phyloP scores from a whole-genome alignment of 2,113 vertebrate species.

The Anthoscopus minutus region DNA sequence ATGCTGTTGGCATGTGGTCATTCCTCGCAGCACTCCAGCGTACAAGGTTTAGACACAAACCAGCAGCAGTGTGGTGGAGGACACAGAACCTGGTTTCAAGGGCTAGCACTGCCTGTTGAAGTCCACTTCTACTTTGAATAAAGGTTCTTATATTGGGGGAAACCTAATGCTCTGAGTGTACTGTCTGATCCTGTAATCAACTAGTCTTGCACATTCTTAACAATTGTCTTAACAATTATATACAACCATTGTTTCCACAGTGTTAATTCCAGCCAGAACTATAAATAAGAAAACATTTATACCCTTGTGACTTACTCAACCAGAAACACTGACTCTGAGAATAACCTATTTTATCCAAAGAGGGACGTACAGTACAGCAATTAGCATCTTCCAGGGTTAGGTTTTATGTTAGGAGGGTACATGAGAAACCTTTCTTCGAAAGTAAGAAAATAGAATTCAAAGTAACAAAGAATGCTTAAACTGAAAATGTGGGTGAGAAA shows the following conservation, averaged over 20 bases:
- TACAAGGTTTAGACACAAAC: neutral
- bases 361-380: neutral
- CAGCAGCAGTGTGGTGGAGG: neutral
- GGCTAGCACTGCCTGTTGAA: neutral
- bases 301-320: neutral
- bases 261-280: neutral
- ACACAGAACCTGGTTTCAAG: neutral
- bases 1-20: neutral
- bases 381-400: neutral
- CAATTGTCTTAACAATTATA: neutral
- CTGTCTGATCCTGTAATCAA: neutral
- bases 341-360: neutral
- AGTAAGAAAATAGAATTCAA: neutral
- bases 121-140: neutral
- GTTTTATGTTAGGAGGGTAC: neutral
- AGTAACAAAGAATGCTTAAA: neutral
- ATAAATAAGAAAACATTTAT: neutral
- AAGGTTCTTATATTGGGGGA: neutral
- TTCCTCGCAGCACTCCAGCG: fast-evolving
- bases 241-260: neutral
- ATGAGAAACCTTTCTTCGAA: neutral
- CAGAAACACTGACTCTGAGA: neutral
- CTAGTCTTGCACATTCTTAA: neutral
- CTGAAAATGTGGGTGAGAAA: neutral
- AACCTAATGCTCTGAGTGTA: neutral